phyloP scores from a whole-genome alignment of 2,888 invertebrate genomes.

The Ochlodes sylvanus region DNA sequence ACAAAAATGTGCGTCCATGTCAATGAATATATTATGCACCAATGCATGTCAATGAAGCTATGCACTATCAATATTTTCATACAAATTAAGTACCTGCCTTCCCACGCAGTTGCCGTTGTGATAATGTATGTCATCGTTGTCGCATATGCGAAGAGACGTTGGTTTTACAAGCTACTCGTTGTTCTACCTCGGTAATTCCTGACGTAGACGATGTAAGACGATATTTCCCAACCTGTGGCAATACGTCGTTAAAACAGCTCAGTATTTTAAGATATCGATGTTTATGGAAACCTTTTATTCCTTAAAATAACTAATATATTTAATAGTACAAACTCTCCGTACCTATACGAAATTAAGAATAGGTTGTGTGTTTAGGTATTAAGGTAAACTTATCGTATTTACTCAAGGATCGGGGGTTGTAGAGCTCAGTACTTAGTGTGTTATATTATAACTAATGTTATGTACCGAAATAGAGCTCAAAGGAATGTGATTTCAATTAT shows the following conservation, averaged over 20 bases:
- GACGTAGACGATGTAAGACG: too few species aligned
- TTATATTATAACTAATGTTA: neutral
- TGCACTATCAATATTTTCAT: too few species aligned
- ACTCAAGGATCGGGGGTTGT: conserved; percentile 3
- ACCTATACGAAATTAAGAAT: conserved; percentile 26
- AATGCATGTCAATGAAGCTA: too few species aligned
- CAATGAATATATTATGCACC: too few species aligned
- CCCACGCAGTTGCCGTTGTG: too few species aligned
- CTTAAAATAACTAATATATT: conserved; percentile 11
- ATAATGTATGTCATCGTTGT: too few species aligned
- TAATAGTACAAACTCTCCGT: conserved; percentile 33
- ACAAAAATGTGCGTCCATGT: too few species aligned
- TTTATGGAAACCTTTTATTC: conserved; percentile 1
- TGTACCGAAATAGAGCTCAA: conserved; percentile 18
- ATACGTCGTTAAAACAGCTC: neutral
- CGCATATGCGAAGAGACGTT: too few species aligned
- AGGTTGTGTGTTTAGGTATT: conserved; percentile 31
- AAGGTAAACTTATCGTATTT: conserved; percentile 13
- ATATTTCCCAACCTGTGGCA: neutral
- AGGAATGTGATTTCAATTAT: conserved; percentile 4
- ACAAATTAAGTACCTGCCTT: too few species aligned
- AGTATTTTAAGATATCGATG: neutral
- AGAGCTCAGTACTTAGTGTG: conserved; percentile 12
- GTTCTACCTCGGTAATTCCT: neutral
- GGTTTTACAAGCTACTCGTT: too few species aligned